Evolutionary conservation across 2,797 vertebrate genomes (phyloP).

Genomic region (Emydoidea blandingii): DNA sequence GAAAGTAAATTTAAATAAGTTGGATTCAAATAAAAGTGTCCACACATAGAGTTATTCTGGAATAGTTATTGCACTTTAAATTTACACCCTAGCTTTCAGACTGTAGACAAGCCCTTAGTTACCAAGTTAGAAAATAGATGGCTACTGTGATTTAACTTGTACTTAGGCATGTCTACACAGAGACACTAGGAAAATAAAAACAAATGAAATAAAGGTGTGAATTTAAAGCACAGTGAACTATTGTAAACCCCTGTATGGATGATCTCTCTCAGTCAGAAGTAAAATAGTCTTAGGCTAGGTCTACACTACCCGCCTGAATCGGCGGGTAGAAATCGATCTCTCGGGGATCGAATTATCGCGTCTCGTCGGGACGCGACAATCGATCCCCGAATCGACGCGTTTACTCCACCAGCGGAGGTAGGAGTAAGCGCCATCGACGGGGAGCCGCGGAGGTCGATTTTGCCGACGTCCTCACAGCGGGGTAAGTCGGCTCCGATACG

Average conservation of each 20-base stretch:
- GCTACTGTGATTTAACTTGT: not conserved
- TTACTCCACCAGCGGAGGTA: too few species aligned
- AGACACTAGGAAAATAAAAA: not conserved
- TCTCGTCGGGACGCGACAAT: too few species aligned
- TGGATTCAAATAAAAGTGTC: constrained; percentile 21
- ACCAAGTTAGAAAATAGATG: not conserved
- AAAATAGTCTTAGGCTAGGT: not conserved
- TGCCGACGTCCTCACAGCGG: too few species aligned
- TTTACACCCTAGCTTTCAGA: constrained; percentile 40
- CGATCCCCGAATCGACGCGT: too few species aligned
- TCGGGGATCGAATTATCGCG: too few species aligned
- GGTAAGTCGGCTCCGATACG: too few species aligned
- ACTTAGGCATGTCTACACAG: not conserved
- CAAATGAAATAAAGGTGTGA: not conserved
- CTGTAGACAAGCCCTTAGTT: constrained; percentile 15
- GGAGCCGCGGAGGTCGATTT: too few species aligned
- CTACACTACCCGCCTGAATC: too few species aligned
- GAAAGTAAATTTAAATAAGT: constrained; percentile 35
- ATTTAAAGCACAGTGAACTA: not conserved
- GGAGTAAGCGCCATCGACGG: too few species aligned
- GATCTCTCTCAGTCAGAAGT: not conserved
- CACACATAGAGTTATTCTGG: not conserved
- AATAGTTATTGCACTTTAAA: constrained; percentile 46
- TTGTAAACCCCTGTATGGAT: not conserved
- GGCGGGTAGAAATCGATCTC: too few species aligned